Conservation (phyloP, 64 coral and sea anemone genomes). For the Actinia equina region DNA sequence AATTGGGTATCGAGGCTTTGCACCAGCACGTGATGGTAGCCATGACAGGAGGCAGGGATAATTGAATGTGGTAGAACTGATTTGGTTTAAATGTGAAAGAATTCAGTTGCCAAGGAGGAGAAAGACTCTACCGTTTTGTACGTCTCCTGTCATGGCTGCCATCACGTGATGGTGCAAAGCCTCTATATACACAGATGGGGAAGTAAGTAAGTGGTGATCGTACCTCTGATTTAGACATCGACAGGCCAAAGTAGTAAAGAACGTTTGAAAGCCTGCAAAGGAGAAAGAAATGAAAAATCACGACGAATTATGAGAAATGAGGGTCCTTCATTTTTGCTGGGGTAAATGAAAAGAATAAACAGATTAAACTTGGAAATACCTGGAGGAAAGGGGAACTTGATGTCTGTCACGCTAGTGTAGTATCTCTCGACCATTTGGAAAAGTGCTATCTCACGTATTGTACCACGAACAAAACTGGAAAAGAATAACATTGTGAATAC, state of each 20-base stretch:
- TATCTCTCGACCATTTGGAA: slow-evolving; percentile 85
- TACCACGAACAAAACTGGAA: slow-evolving; percentile 60
- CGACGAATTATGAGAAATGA: neutral
- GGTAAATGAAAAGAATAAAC: neutral
- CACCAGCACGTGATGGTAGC: too few relatives aligned
- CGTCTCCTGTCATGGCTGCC: too few relatives aligned
- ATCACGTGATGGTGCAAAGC: too few relatives aligned
- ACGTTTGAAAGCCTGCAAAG: slow-evolving; percentile 68
- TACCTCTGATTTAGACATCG: slow-evolving; percentile 71
- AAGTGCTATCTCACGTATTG: slow-evolving; percentile 69
- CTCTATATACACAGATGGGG: too few relatives aligned
- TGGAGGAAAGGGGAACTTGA: slow-evolving; percentile 73
- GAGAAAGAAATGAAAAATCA: neutral
- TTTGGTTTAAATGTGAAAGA: too few relatives aligned
- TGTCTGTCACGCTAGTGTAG: slow-evolving; percentile 50
- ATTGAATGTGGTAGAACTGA: too few relatives aligned
- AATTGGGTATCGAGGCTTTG: too few relatives aligned
- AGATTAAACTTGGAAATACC: neutral
- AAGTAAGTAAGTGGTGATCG: too few relatives aligned
- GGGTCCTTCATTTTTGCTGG: neutral
- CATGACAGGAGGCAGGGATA: too few relatives aligned
- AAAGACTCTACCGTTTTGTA: too few relatives aligned
- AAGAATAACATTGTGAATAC: neutral
- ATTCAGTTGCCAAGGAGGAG: too few relatives aligned
- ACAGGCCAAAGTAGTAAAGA: slow-evolving; percentile 63